A percentile compares a stretch with the other conserved stretches of the same genome.
These are phyloP conservation scores for Tympanuchus pallidicinctus DNA, from an alignment of 2,113 vertebrate species.

Conservation along the genomic window DNA sequence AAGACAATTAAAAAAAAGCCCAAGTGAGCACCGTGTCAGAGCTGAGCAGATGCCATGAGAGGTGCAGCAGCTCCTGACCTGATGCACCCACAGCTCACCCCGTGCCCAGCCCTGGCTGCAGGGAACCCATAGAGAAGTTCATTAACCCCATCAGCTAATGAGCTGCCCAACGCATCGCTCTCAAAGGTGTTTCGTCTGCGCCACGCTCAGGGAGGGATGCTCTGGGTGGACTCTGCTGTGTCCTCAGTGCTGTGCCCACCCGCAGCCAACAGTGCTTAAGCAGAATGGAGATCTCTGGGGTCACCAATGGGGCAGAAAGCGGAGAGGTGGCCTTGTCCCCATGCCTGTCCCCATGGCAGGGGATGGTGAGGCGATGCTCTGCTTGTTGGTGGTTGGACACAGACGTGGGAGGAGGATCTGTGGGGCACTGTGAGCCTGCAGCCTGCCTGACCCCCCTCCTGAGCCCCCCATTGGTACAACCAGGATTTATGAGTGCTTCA, in stretches of 20 bases:
- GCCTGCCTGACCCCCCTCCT: background rate
- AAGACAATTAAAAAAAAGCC: conserved; percentile 48
- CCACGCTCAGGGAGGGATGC: fast-evolving
- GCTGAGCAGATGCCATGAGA: conserved; percentile 13
- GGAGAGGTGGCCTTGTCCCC: fast-evolving
- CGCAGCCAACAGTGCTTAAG: fast-evolving
- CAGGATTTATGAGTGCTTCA: conserved; percentile 25
- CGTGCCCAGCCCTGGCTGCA: fast-evolving
- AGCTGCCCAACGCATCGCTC: background rate
- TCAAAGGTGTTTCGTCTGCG: fast-evolving
- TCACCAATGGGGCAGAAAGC: background rate
- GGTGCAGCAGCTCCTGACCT: background rate
- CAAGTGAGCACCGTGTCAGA: conserved; percentile 43
- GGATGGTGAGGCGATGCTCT: background rate
- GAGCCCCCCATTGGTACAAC: background rate
- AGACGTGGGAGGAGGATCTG: background rate
- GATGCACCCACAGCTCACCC: background rate
- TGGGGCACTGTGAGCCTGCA: background rate
- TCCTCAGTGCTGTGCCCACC: background rate
- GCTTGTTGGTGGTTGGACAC: fast-evolving
- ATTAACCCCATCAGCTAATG: background rate
- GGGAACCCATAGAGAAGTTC: background rate
- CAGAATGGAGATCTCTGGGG: background rate
- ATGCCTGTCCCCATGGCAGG: fast-evolving
- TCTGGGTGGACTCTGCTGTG: fast-evolving